A percentile compares a stretch with the other conserved stretches of the same genome.
Evolutionary conservation across 2,113 vertebrate genomes (phyloP).

Genomic region (Syngnathus scovelli): DNA sequence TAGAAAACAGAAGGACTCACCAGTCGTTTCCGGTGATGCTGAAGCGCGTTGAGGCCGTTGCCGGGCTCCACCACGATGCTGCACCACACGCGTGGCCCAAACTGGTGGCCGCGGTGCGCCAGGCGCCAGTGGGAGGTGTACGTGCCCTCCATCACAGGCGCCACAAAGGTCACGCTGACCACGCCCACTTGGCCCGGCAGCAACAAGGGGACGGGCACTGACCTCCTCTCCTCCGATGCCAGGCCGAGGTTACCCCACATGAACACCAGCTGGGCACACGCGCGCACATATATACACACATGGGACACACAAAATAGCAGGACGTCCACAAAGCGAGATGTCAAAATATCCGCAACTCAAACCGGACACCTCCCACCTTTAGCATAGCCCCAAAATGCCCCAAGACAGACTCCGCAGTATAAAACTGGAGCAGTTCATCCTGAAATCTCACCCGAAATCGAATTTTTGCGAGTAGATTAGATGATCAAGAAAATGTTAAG

Average conservation of each 20-base stretch:
- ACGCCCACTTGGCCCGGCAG: constrained; percentile 86
- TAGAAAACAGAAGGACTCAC: constrained; percentile 62
- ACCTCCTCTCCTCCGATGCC: constrained; percentile 81
- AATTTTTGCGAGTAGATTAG: neutral
- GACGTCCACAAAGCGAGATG: constrained; percentile 49
- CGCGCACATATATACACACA: constrained; percentile 59
- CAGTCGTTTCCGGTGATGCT: constrained; percentile 68
- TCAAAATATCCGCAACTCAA: no score
- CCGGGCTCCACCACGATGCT: constrained; percentile 88
- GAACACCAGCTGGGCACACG: constrained; percentile 83
- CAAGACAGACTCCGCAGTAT: no score
- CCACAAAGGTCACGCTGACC: constrained; percentile 89
- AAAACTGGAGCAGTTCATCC: neutral
- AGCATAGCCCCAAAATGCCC: no score
- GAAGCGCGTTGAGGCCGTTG: constrained; percentile 27
- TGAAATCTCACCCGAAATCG: neutral
- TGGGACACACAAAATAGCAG: constrained; percentile 57
- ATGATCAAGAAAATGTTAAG: neutral
- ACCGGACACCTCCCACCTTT: no score
- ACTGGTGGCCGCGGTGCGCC: constrained; percentile 90
- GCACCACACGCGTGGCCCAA: constrained; percentile 96
- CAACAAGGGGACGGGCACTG: constrained; percentile 85
- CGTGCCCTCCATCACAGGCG: constrained; percentile 87
- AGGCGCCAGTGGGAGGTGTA: constrained; percentile 98
- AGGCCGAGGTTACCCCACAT: constrained; percentile 97